phyloP scores from a whole-genome alignment of 2,113 vertebrate genomes.

The Oncorhynchus mykiss region DNA sequence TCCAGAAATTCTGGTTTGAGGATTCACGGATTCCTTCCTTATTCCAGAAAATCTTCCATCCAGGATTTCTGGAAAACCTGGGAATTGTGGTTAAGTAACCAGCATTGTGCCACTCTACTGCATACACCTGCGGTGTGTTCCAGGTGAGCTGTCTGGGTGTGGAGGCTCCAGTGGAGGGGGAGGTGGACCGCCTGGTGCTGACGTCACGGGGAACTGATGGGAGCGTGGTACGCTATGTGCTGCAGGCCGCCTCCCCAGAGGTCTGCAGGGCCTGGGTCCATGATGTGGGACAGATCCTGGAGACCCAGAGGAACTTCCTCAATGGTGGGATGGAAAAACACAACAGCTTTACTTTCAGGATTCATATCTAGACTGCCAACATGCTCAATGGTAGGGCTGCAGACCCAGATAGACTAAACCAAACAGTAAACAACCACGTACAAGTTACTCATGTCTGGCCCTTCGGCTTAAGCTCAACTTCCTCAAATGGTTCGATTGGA shows the following conservation, averaged over 20 bases:
- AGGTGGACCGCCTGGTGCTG: conserved; percentile 81
- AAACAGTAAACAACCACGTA: no score
- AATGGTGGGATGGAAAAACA: conserved; percentile 74
- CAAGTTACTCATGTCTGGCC: no score
- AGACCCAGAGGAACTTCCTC: conserved; percentile 88
- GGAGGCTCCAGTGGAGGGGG: conserved; percentile 80
- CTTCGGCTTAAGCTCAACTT: background rate
- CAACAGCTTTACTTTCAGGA: background rate
- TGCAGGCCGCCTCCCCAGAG: conserved; percentile 76
- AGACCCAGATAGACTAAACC: no score
- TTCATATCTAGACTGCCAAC: no score
- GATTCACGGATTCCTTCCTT: no score
- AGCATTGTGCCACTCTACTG: no score
- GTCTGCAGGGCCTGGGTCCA: conserved; percentile 82
- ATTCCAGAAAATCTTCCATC: no score
- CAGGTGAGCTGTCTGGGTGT: conserved; percentile 90
- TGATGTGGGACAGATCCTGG: conserved; percentile 86
- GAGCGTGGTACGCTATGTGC: conserved; percentile 76
- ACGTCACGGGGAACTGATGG: conserved; percentile 85
- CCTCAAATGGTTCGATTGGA: no score
- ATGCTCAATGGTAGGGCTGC: no score
- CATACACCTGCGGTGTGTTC: conserved; percentile 41
- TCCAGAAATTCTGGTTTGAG: no score
- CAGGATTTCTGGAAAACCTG: no score
- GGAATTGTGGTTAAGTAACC: no score